phyloP scores from a whole-genome alignment of 1,140 invertebrate species.

The Apis laboriosa region DNA sequence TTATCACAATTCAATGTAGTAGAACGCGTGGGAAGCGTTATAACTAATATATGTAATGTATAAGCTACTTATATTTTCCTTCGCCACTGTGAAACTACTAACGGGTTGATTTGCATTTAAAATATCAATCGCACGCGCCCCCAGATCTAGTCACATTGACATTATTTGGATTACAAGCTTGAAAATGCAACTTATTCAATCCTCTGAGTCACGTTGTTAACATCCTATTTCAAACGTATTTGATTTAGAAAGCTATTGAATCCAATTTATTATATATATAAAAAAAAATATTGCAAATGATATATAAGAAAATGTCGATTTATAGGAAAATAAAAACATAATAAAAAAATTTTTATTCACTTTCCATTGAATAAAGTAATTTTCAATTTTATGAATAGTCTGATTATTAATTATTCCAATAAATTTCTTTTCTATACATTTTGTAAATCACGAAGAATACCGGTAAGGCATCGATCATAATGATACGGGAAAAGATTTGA shows the following conservation, averaged over 20 bases:
- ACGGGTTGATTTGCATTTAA: conserved; percentile 43
- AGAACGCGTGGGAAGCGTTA: conserved; percentile 40
- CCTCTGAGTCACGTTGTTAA: conserved; percentile 22
- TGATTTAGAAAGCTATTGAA: conserved; percentile 20
- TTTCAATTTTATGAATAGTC: background rate
- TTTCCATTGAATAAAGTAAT: background rate
- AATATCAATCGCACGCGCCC: conserved; percentile 33
- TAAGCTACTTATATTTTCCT: conserved; percentile 34
- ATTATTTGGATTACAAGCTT: conserved; percentile 28
- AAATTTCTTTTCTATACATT: background rate
- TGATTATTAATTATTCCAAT: background rate
- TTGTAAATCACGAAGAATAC: background rate
- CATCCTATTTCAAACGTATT: background rate
- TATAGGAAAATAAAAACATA: too few relatives aligned
- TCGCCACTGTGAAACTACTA: conserved; percentile 27
- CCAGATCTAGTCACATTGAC: background rate
- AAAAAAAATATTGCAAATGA: too few relatives aligned
- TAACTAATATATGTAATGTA: conserved; percentile 18
- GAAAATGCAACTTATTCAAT: conserved; percentile 24
- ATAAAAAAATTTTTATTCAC: too few relatives aligned
- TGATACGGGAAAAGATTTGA: too few relatives aligned
- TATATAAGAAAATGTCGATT: too few relatives aligned
- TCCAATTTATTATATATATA: background rate
- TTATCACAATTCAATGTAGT: conserved; percentile 20
- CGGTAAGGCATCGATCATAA: background rate